Evolutionary conservation across 2,888 invertebrate species (phyloP).

Genomic region (Hirtodrosophila histrioides): DNA sequence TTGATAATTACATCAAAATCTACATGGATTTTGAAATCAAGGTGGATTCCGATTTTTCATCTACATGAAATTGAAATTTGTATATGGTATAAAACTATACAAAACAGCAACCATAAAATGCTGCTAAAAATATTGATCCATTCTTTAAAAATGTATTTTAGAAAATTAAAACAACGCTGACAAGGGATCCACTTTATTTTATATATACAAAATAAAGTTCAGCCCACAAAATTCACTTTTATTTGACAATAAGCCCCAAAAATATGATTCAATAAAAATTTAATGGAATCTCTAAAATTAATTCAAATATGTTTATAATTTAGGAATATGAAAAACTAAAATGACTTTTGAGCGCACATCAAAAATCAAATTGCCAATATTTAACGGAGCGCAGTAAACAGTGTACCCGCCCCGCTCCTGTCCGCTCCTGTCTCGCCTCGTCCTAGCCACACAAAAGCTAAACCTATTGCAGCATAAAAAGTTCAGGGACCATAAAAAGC

Average conservation of each 20-base stretch:
- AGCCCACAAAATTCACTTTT: constrained; percentile 5
- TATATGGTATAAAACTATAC: too few relatives aligned
- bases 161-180: too few relatives aligned
- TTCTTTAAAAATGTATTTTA: too few relatives aligned
- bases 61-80: too few relatives aligned
- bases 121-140: too few relatives aligned
- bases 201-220: too few relatives aligned
- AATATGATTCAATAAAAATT: constrained; percentile 39
- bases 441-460: constrained; percentile 21
- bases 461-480: constrained; percentile 70
- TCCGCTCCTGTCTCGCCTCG: constrained; percentile 10
- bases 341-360: constrained; percentile 57
- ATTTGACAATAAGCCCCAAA: constrained; percentile 28
- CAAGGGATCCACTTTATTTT: too few relatives aligned
- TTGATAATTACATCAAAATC: too few relatives aligned
- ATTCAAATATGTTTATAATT: constrained; percentile 49
- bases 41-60: too few relatives aligned
- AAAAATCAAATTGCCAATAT: constrained; percentile 56
- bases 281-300: constrained; percentile 48
- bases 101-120: too few relatives aligned
- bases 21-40: too few relatives aligned
- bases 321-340: constrained; percentile 39
- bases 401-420: constrained; percentile 1
- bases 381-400: constrained; percentile 21
- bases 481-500: constrained; percentile 62